Base-by-base conservation (phyloP, 2,113 vertebrate species). In the Neogobius melanostomus region DNA sequence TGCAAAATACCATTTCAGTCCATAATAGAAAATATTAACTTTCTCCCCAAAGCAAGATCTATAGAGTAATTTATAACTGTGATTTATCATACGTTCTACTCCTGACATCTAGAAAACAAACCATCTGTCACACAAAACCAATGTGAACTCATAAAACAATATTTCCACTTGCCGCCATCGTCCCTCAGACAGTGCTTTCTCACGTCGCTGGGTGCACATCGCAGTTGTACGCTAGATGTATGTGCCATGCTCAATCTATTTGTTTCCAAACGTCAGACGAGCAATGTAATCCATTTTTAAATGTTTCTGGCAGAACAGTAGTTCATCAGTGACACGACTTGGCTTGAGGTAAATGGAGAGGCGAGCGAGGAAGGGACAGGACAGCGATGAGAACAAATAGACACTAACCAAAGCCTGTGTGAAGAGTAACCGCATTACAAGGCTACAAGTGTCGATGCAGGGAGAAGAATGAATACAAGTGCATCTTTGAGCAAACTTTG, bases 301-400 rank as follows among this genome's bases (percentile, higher is more conserved):
- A 71, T 78, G 17, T 76, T 63, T 80, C 71, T 66, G 53, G 44
- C 64, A 47, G 56, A 82, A 79, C 78, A 72, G 62, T 36, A 77
- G 75, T 86, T 75, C 71, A 72, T 86, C 79, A 82, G 84, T 85
- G 72, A 75, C 74, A 80, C 73, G 50, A 54, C 68, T 52, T 59
- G 68, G 82, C 57, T 73, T 48, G 6, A n/a, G 64, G 79, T 69
- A 80, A 90, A 90, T 67, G 76, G 78, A 81, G 53, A 69, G 71
- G 81, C 56, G 71, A 61, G 53, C 66, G 53, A 63, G 1, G 8
- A 52, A 49, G 51, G 53, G 52, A 66, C 46, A 73, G 74, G 73
- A 78, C 52, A 74, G 8, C 54, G 11, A 81, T 15, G 28, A 53
- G 56, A 44, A 75, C 10, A 47, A 52, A 60, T 6, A 8, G 43